Conservation (phyloP, 1,140 invertebrate genomes). For the Aphelenchoides fujianensis region DNA sequence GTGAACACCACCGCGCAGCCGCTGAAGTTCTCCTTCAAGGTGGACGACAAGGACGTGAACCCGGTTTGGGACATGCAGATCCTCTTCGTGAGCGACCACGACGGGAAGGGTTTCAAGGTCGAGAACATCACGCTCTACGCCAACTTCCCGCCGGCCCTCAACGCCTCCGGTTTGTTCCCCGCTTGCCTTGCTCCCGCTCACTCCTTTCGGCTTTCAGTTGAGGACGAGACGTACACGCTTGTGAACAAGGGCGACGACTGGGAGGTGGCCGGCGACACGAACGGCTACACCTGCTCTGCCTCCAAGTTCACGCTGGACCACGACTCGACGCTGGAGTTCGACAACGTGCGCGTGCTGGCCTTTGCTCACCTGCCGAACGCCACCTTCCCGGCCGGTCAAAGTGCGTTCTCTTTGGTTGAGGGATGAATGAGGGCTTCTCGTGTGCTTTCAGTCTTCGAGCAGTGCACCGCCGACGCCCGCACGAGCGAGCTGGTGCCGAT, state of each 20-base stretch:
- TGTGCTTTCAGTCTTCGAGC: constrained; percentile 63
- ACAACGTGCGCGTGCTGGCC: constrained; percentile 40
- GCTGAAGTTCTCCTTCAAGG: neutral
- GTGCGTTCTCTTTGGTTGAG: too few relatives aligned
- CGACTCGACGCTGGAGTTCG: constrained; percentile 36
- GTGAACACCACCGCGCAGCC: neutral
- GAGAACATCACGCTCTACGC: neutral
- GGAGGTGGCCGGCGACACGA: constrained; percentile 28
- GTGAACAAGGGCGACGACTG: neutral
- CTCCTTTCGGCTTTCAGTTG: constrained; percentile 42
- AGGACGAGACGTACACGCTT: constrained; percentile 16
- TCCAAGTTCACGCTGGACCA: constrained; percentile 18
- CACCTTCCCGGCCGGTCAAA: constrained; percentile 23
- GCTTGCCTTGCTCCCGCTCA: too few relatives aligned
- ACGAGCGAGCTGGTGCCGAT: constrained; percentile 89
- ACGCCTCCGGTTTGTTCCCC: constrained; percentile 1
- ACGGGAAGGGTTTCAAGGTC: neutral
- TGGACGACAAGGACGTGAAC: neutral
- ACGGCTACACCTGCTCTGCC: constrained; percentile 47
- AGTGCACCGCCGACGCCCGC: constrained; percentile 70
- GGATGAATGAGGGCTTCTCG: too few relatives aligned
- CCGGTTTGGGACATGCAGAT: neutral
- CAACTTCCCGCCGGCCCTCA: neutral
- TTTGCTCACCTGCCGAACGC: constrained; percentile 24
- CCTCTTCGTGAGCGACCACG: neutral